Base-by-base conservation (phyloP, 2,888 invertebrate genomes). In the Brenthis ino region DNA sequence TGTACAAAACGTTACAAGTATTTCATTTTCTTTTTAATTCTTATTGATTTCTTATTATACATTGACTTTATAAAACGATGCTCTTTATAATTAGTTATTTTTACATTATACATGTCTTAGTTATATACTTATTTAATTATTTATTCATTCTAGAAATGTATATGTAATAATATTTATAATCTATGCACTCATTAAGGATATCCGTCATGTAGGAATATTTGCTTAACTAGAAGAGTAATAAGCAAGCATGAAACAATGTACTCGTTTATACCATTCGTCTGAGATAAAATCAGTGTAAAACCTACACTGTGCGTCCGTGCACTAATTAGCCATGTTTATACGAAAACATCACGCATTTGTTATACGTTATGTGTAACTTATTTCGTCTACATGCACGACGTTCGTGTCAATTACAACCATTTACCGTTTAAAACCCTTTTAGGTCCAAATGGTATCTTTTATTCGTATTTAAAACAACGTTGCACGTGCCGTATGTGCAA, bases 381-480 rank as follows among this genome's bases (percentile, higher is more conserved):
- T 67, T 67, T 56, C 56, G 47, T 61, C 55, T 68, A 66, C 64
- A 71, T 67, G 71, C 71, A 67, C 57, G 66, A 57, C 43, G 68
- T 72, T 72, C 71, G 72, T 72, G 72, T 72, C 72, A 72, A 71
- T 72, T 66, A 68, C 70, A 67, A 65, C 55, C 65, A 53, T 68
- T 69, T 73, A 69, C 70, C 73, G 72, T 73, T 74, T 58, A 54
- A 65, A 66, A 53, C 69, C 70, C 73, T 72, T 73, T 74, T 71
- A 72, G 70, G 64, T 57, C 70, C 64, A 61, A 69, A 68, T 72
- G 43, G 73, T 71, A 73, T 71, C 69, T 73, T 70, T 75, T 73
- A 75, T 71, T 71, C 68, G 73, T 72, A 73, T 75, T 75, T 75
- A 72, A 73, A 74, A 75, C 70, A 56, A 58, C 69, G 64, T 57